Evolutionary conservation across 2,113 vertebrate genomes (phyloP).

Genomic region (Ptilonorhynchus violaceus): DNA sequence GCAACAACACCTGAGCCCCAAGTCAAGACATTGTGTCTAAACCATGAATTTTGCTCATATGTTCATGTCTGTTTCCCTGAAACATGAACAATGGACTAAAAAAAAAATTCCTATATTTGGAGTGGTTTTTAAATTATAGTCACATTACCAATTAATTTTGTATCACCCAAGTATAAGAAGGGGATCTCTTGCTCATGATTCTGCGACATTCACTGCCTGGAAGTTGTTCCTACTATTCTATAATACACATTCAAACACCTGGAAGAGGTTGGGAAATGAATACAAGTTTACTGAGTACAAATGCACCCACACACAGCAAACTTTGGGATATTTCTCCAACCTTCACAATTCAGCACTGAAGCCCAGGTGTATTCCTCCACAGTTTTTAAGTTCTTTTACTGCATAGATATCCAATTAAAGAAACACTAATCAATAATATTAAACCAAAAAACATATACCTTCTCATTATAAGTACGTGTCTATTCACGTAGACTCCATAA

Average conservation of each 20-base stretch:
- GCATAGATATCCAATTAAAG: neutral
- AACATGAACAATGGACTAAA: neutral
- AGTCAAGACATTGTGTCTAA: neutral
- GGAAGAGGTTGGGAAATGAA: neutral
- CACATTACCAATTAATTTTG: neutral
- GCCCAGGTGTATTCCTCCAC: neutral
- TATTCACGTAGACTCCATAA: neutral
- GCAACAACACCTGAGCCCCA: conserved; percentile 76
- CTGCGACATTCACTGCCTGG: neutral
- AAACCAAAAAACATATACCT: neutral
- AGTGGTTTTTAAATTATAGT: neutral
- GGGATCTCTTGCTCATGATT: neutral
- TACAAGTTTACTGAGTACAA: neutral
- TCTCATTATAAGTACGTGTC: neutral
- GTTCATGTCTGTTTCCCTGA: neutral
- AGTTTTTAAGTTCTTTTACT: neutral
- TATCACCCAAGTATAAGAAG: neutral
- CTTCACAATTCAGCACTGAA: neutral
- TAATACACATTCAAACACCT: neutral
- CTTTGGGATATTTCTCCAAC: neutral
- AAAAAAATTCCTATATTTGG: neutral
- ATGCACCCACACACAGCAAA: neutral
- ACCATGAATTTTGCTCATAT: neutral
- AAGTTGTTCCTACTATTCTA: neutral
- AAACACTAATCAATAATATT: neutral